Conservation (phyloP, 1,140 invertebrate genomes). For the Eubasilissa regina region DNA sequence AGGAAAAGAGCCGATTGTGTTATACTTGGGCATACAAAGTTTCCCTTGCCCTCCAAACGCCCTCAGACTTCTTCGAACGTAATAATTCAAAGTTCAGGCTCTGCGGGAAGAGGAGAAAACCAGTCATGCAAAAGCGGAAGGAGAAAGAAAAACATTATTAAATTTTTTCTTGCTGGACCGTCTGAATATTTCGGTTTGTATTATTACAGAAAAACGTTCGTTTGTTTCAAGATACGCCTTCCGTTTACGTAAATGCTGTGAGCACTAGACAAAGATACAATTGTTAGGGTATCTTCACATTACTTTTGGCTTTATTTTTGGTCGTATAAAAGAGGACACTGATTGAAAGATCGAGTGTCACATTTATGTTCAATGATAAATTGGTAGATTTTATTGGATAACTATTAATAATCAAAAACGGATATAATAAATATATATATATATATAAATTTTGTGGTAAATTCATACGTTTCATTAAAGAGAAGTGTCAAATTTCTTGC, state of each 20-base stretch:
- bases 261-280: no score
- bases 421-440: no score
- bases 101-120: background rate
- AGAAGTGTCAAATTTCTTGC: no score
- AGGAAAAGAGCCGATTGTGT: conserved; percentile 7
- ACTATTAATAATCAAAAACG: no score
- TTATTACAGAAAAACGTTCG: conserved; percentile 30
- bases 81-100: conserved; percentile 23
- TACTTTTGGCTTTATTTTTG: no score
- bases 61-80: conserved; percentile 13
- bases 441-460: no score
- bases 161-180: conserved; percentile 23
- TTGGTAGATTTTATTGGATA: no score
- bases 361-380: no score
- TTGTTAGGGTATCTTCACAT: no score
- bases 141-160: conserved; percentile 34
- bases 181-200: conserved; percentile 19
- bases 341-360: no score
- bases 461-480: no score
- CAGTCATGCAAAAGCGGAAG: conserved; percentile 31
- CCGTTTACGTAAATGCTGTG: background rate
- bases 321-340: no score
- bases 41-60: conserved; percentile 5
- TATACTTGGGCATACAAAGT: background rate
- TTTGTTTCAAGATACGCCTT: conserved; percentile 8